A percentile compares a stretch with the other conserved stretches of the same genome.
Evolutionary conservation across 2,113 vertebrate species (phyloP).

Genomic region (Heterochromis multidens): DNA sequence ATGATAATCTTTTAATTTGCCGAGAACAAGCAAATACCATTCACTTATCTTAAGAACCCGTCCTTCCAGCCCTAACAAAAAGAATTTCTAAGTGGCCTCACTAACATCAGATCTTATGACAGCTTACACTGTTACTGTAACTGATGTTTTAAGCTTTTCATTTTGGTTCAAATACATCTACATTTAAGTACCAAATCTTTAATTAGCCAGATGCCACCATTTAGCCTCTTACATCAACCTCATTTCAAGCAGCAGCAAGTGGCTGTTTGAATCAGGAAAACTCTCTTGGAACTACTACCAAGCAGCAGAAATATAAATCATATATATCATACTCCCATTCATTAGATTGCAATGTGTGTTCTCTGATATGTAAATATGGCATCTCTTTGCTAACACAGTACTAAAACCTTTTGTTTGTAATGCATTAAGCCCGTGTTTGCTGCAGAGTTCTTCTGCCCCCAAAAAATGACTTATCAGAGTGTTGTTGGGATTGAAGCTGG

Average conservation of each 20-base stretch:
- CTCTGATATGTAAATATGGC: neutral
- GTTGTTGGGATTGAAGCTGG: neutral
- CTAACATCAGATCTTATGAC: neutral
- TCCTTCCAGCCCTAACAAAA: too few species aligned
- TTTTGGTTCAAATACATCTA: neutral
- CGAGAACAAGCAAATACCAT: neutral
- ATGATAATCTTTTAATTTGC: neutral
- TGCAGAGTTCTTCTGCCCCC: neutral
- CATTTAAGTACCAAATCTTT: too few species aligned
- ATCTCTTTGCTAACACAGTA: neutral
- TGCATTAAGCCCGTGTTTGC: too few species aligned
- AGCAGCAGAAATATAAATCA: neutral
- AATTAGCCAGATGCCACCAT: too few species aligned
- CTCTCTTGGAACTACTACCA: neutral
- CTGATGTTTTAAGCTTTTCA: neutral
- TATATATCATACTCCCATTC: neutral
- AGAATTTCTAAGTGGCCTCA: neutral
- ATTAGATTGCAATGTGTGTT: neutral
- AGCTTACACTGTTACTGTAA: neutral
- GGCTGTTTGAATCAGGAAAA: neutral
- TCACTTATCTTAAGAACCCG: too few species aligned
- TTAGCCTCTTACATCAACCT: too few species aligned
- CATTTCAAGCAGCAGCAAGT: too few species aligned
- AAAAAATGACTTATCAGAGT: neutral
- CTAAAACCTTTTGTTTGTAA: neutral